Evolutionary conservation across 92 coral and sea anemone species (phyloP).

Genomic region (Diadumene lineata): DNA sequence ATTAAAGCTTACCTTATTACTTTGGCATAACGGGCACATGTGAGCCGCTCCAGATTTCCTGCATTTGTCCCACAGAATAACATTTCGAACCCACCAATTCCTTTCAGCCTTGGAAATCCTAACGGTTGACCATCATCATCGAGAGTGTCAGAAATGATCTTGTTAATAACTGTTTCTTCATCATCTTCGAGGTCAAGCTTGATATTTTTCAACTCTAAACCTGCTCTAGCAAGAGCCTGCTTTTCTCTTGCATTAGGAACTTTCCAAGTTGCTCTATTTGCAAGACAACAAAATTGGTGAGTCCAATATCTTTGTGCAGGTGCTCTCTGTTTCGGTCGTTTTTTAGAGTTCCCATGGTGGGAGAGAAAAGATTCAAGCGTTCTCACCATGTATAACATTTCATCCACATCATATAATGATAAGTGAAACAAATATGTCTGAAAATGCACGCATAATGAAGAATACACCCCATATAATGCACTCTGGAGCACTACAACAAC

Average conservation of each 20-base stretch:
- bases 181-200: constrained; percentile 55
- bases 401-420: too few relatives aligned
- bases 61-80: constrained; percentile 33
- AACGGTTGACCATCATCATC: constrained; percentile 26
- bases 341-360: background rate
- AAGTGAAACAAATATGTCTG: too few relatives aligned
- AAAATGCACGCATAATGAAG: too few relatives aligned
- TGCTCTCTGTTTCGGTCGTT: background rate
- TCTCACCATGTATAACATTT: too few relatives aligned
- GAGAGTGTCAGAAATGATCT: constrained; percentile 45
- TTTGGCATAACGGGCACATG: background rate
- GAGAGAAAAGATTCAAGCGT: too few relatives aligned
- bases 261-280: constrained; percentile 31
- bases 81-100: constrained; percentile 58
- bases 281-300: constrained; percentile 46
- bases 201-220: constrained; percentile 63
- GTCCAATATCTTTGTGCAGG: background rate
- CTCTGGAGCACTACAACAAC: constrained; percentile 16
- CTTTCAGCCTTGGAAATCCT: constrained; percentile 57
- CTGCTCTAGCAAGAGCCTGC: constrained; percentile 57
- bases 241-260: constrained; percentile 55
- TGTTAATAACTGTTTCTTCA: constrained; percentile 48
- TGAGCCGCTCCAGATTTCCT: background rate
- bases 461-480: constrained; percentile 22
- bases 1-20: background rate